These are phyloP conservation scores for Montipora capitata DNA, from an alignment of 92 coral and sea anemone species.

Conservation along the genomic window DNA sequence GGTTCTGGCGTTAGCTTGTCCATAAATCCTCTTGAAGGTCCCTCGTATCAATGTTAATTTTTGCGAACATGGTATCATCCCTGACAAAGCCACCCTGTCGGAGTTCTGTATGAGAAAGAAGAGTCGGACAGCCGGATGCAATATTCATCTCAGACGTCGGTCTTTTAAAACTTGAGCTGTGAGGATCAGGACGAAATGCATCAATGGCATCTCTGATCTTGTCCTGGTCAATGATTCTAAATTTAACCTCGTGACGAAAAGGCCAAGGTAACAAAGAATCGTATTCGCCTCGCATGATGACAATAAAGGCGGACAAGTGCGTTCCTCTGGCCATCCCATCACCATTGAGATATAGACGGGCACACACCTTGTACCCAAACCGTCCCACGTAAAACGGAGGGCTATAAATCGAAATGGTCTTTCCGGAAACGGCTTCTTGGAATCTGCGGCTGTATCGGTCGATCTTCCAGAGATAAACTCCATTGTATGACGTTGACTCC, in stretches of 20 bases:
- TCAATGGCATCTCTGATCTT: slow-evolving; percentile 76
- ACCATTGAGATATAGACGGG: not conserved
- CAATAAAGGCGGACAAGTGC: slow-evolving; percentile 88
- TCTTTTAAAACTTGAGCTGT: slow-evolving; percentile 19
- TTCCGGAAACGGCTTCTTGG: slow-evolving; percentile 78
- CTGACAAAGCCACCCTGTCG: slow-evolving; percentile 70
- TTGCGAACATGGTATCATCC: slow-evolving; percentile 81
- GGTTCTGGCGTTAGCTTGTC: not conserved
- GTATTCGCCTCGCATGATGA: slow-evolving; percentile 91
- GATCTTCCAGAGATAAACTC: slow-evolving; percentile 74
- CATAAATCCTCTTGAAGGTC: slow-evolving; percentile 17
- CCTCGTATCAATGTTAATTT: not conserved
- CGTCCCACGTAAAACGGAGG: slow-evolving; percentile 73
- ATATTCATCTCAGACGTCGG: slow-evolving; percentile 92
- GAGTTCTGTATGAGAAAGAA: slow-evolving; percentile 69
- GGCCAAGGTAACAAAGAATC: slow-evolving; percentile 95
- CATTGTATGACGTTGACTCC: slow-evolving; percentile 56
- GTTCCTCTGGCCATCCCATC: slow-evolving; percentile 23
- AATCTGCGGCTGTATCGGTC: slow-evolving; percentile 78
- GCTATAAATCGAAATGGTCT: no score
- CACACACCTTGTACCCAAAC: slow-evolving; percentile 91
- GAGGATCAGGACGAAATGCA: slow-evolving; percentile 88
- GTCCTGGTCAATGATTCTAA: slow-evolving; percentile 85
- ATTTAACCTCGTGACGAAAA: slow-evolving; percentile 88
- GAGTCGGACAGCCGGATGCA: slow-evolving; percentile 44